Conservation (phyloP, 2,113 vertebrate genomes). For the Raphicerus campestris region DNA sequence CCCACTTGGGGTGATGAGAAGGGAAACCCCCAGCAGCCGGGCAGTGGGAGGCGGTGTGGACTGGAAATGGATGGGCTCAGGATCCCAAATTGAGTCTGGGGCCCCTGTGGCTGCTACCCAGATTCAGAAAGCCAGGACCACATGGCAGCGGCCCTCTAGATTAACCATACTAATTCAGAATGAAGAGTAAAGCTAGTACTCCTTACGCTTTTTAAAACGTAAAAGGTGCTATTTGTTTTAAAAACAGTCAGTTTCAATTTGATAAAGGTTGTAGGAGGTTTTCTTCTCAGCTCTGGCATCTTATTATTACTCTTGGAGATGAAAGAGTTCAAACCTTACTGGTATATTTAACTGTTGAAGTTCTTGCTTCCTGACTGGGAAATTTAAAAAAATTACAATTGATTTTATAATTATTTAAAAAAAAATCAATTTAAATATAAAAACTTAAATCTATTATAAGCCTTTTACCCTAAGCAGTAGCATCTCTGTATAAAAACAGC, state of each 20-base stretch:
- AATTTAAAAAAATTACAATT: neutral
- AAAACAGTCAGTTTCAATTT: neutral
- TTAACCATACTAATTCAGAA: neutral
- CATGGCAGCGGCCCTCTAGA: neutral
- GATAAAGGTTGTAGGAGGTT: neutral
- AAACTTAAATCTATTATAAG: neutral
- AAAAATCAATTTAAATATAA: neutral
- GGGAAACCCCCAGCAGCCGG: neutral
- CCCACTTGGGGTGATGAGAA: neutral
- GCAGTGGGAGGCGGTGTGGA: neutral
- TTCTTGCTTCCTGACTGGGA: neutral
- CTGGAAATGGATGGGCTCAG: neutral
- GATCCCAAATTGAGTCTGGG: neutral
- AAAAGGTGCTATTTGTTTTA: neutral
- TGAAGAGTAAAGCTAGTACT: neutral
- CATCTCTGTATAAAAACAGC: neutral
- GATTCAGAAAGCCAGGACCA: neutral
- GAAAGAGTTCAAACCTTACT: neutral
- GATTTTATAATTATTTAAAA: neutral
- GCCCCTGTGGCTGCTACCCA: neutral
- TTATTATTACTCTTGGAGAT: neutral
- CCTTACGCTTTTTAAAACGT: neutral
- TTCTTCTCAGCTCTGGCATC: neutral
- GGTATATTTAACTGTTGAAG: slow-evolving; percentile 1
- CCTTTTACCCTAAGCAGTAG: neutral